Evolutionary conservation across 1,140 invertebrate species (phyloP), one percentile per base, ranked within the genome.

Genomic region (Neotoxoptera formosana): DNA sequence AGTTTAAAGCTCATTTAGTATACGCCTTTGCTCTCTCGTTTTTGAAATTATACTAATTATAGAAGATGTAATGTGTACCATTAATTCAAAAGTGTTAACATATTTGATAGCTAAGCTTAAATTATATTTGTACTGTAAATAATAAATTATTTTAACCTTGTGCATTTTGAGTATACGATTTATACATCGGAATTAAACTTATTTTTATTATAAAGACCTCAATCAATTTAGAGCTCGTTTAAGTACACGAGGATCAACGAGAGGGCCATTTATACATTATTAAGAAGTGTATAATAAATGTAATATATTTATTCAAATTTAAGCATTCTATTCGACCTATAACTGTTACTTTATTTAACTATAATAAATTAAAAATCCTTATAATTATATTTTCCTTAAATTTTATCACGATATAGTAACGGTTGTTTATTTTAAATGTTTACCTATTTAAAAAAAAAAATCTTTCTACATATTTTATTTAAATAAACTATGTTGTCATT

Each of bases 131-230:
- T 86, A 47, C 3, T 86, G 4, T 47, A 47, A 86, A 47, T 86
- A 86, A 47, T 86, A 86, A 86, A 86, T 86, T 30, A 47, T 47
- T 86, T 86, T 86, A 86, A 86, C 84, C 84, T 86, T 86, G 84
- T 86, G 47, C 36, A 86, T 86, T 30, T 86, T 86, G 0, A 86
- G 84, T 86, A 47, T 41, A 47, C 25, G 84, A 47, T 86, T 86
- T 47, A 86, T 47, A 47, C 41, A 47, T 86, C 4, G 84, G 25
- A 47, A 86, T 25, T 86, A 86, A 86, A 86, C 84, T 86, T 86
- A 86, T 47, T 86, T 86, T 86, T 86, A 86, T 86, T 86, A 47
- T 86, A n/a, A 47, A 86, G 84, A 86, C 84, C 41, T 86, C 25
- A 86, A 47, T 47, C 84, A 86, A 45, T 45, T 45, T 47, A 86